Evolutionary conservation across 2,888 invertebrate species (phyloP).

Genomic region (Microctonus hyperodae): DNA sequence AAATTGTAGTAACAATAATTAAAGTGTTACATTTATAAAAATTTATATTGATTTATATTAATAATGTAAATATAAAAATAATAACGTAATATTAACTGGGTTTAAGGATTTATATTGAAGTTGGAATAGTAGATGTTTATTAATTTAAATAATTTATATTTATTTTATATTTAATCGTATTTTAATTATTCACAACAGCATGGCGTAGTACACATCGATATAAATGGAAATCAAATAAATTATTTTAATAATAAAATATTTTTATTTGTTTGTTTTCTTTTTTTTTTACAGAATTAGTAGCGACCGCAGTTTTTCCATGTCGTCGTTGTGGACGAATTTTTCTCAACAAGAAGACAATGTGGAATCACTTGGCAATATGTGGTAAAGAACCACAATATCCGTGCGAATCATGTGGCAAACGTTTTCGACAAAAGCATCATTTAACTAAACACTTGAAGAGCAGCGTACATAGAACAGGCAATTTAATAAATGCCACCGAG

Average conservation of each 20-base stretch:
- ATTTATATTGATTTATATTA: too few species aligned
- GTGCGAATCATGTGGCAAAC: constrained; percentile 58
- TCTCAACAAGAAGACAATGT: constrained; percentile 55
- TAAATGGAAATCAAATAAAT: not conserved
- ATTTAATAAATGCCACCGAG: constrained; percentile 7
- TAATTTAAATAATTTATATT: too few species aligned
- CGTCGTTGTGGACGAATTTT: constrained; percentile 52
- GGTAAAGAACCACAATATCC: constrained; percentile 59
- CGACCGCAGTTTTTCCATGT: constrained; percentile 43
- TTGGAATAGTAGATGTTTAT: not conserved
- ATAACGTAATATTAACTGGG: not conserved
- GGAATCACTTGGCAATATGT: constrained; percentile 54
- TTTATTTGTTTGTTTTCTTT: constrained; percentile 23
- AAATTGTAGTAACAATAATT: too few species aligned
- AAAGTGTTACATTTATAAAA: too few species aligned
- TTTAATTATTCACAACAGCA: too few species aligned
- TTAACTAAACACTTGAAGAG: constrained; percentile 52
- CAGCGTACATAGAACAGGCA: constrained; percentile 39
- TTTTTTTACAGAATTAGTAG: constrained; percentile 34
- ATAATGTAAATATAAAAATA: too few species aligned
- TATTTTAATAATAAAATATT: constrained; percentile 4
- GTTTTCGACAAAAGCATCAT: constrained; percentile 57
- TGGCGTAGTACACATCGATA: constrained; percentile 6
- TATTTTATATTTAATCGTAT: not conserved
- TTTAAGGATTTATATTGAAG: not conserved